A percentile compares a stretch with the other conserved stretches of the same genome.
These are phyloP conservation scores for Pseudopodoces humilis DNA, from an alignment of 2,113 vertebrate genomes.

Conservation along the genomic window DNA sequence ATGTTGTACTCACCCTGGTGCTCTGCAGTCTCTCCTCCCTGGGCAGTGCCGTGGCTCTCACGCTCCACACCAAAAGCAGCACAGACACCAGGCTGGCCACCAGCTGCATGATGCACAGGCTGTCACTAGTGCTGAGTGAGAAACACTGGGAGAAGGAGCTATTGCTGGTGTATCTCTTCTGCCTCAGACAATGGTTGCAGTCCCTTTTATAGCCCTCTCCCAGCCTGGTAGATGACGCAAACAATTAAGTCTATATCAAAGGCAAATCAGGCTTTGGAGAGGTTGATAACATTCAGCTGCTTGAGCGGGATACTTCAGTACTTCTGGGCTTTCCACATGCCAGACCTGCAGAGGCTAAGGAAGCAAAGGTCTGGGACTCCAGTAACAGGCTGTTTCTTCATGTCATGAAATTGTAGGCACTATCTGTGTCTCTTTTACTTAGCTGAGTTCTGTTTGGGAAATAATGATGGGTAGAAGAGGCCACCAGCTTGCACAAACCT, in stretches of 20 bases:
- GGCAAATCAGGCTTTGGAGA: conserved; percentile 53
- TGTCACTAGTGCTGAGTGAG: not conserved
- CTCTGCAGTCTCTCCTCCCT: conserved; percentile 79
- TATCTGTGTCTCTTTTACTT: not conserved
- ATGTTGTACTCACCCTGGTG: conserved; percentile 78
- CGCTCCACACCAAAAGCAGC: conserved; percentile 81
- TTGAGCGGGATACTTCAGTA: conserved; percentile 24
- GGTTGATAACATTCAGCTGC: conserved; percentile 26
- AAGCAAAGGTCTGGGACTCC: conserved; percentile 7
- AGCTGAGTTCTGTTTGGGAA: not conserved
- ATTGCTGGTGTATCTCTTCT: conserved; percentile 1
- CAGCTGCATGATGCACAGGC: conserved; percentile 51
- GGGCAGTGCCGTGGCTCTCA: conserved; percentile 80
- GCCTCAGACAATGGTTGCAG: conserved; percentile 32
- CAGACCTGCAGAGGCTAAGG: conserved; percentile 1
- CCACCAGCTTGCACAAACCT: not conserved
- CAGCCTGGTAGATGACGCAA: conserved; percentile 51
- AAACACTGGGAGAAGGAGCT: conserved; percentile 36
- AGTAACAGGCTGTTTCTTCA: not conserved
- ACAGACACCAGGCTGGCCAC: conserved; percentile 72
- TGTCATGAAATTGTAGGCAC: not conserved
- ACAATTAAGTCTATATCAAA: conserved; percentile 33
- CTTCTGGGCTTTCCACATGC: conserved; percentile 27
- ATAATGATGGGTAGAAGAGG: not conserved
- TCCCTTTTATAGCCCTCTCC: conserved; percentile 63